Evolutionary conservation across 2,797 vertebrate genomes (phyloP), one percentile per base, ranked within the genome.

Genomic region (Brachyalestes nurse): DNA sequence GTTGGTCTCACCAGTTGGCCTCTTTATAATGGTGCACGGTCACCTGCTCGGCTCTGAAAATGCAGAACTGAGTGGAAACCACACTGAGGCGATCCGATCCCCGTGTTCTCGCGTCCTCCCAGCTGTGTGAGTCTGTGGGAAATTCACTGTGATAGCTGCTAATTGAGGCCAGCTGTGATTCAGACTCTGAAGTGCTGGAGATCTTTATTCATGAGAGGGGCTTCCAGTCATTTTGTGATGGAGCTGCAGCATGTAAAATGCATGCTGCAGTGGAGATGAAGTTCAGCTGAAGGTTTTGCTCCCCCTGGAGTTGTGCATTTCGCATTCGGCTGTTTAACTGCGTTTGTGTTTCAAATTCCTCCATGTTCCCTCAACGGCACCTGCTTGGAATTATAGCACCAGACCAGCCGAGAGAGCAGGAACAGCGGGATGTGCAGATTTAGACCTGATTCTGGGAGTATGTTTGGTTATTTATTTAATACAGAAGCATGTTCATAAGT

Each of bases 111-210:
- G 65, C 73, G 57, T 77, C 83, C 47, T 55, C 64, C 34, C 74
- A 75, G 77, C 79, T 86, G 70, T 77, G 69, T 60, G 79, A 34
- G 73, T 40, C 53, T 47, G 65, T 79, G 64, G 80, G 73, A 86
- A 86, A 82, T 74, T 65, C 78, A 75, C 57, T 49, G 70, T 82
- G 85, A 84, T 80, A 67, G 72, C 82, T 78, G 23, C 66, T 84
- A 84, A 86, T 82, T 80, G 74, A 80, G 75, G 83, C 67, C 85
- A 86, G 78, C 71, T 82, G 83, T 62, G 72, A 82, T 75, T 25
- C 40, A 5, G 64, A 21, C 69, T 34, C 78, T 71, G 58, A 83
- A 51, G 38, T 25, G 9, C 77, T 80, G 3, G 12, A 72, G 77
- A 83, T 83, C 73, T 83, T 84, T 82, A 82, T 84, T 81, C 64